Evolutionary conservation across 1,140 invertebrate genomes (phyloP), one percentile per base, ranked within the genome.

Genomic region (Eueides isabella): DNA sequence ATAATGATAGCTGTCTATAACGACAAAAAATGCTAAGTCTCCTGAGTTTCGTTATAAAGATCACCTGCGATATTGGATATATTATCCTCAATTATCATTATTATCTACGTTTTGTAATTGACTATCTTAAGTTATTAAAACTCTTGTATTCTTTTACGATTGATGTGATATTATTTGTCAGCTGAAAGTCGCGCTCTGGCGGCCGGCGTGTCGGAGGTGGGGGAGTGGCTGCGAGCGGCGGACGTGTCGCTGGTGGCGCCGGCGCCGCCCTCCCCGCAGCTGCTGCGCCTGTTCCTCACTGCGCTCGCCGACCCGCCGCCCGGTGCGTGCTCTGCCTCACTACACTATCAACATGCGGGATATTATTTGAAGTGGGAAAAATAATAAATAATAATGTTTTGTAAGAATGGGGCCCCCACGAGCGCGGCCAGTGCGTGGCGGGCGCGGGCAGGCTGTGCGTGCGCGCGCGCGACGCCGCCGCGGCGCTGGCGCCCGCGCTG

Each of bases 371-470:
- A n/a, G n/a, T n/a, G n/a, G n/a, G n/a, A n/a, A n/a, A n/a, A n/a
- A n/a, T n/a, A n/a, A n/a, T n/a, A n/a, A n/a, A n/a, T n/a, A n/a
- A n/a, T n/a, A 19, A 28, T 29, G 12, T 7, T 48, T 48, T 11
- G 12, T 23, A 3, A 86, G 88, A 83, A 29, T 86, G 87, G 83
- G 28, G 76, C 41, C 48, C 48, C 11, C 7, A 23, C 11, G 48
- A 78, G 67, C 73, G 73, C 31, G 74, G 83, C 26, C 55, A 69
- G 41, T 79, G 79, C 64, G 86, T 87, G 71, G 88, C 85, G 71
- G 90, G 87, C 19, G 81, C 82, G 73, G 90, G 87, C 26, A 86
- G 91, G 61, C 79, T 93, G 77, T 92, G 92, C 80, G 72, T 92
- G 71, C 83, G 91, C 11, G 84, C 90, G 72, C 87, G 87, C 29